phyloP scores from a whole-genome alignment of 2,888 invertebrate genomes.

The Sycophila texana region DNA sequence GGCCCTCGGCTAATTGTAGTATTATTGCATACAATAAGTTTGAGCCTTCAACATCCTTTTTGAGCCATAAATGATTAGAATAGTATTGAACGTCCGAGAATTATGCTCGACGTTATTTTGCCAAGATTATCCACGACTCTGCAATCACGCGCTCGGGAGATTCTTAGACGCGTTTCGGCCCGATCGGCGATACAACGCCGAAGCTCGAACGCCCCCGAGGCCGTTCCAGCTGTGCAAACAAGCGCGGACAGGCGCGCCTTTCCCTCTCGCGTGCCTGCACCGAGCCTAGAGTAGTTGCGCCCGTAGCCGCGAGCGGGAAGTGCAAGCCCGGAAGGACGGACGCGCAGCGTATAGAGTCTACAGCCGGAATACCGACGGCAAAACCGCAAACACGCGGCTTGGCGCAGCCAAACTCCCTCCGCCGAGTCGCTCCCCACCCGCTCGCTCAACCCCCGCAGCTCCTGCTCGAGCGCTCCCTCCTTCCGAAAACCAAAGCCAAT shows the following conservation, averaged over 20 bases:
- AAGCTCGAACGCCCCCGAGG: neutral
- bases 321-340: conserved; percentile 14
- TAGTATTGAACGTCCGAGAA: too few species aligned
- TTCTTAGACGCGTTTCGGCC: too few species aligned
- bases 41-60: too few species aligned
- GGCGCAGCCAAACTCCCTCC: conserved; percentile 70
- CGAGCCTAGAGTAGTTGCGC: neutral
- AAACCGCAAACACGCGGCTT: conserved; percentile 75
- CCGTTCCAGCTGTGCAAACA: conserved; percentile 38
- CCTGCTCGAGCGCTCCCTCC: neutral
- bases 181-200: conserved; percentile 14
- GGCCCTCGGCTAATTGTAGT: too few species aligned
- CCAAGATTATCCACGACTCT: neutral
- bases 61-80: too few species aligned
- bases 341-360: conserved; percentile 1
- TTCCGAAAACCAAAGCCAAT: conserved; percentile 71
- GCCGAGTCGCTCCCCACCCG: neutral
- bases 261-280: too few species aligned
- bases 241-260: conserved; percentile 5
- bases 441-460: neutral
- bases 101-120: neutral
- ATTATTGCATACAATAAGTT: too few species aligned
- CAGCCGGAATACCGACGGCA: conserved; percentile 68
- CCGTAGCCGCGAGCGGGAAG: neutral
- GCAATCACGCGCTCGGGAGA: neutral